Conservation (phyloP, 2,113 vertebrate genomes). For the Gallinago jamesoni region DNA sequence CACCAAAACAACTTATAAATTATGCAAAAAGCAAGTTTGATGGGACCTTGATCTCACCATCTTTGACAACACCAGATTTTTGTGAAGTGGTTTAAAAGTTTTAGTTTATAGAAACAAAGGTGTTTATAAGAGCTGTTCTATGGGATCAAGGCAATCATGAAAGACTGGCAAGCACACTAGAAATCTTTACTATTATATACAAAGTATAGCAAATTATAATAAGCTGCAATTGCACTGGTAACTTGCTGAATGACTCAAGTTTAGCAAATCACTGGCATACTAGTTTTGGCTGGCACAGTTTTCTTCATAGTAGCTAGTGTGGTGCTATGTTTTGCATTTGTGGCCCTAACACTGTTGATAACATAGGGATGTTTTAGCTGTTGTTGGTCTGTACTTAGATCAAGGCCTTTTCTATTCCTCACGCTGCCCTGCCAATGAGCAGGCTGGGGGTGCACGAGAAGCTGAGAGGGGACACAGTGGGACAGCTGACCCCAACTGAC, state of each 20-base stretch:
- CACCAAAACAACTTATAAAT: neutral
- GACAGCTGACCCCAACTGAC: neutral
- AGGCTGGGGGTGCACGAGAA: neutral
- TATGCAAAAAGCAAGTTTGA: neutral
- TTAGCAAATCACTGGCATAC: neutral
- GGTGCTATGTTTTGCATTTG: neutral
- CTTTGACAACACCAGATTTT: neutral
- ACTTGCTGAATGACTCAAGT: neutral
- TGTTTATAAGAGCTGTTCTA: neutral
- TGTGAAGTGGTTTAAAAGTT: neutral
- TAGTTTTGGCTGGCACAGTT: neutral
- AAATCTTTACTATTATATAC: neutral
- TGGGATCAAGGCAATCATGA: neutral
- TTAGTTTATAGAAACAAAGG: neutral
- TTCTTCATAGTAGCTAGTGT: accelerated
- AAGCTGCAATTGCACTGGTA: neutral
- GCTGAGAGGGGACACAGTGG: too few species aligned
- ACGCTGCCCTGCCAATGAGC: accelerated
- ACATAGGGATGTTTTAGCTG: neutral
- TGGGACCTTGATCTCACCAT: neutral
- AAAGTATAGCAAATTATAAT: neutral
- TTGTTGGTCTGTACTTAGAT: neutral
- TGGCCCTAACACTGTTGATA: neutral
- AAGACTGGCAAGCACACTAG: neutral
- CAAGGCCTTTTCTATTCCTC: neutral